Percentiles rank a stretch among this genome's conserved stretches.
These are phyloP conservation scores for Macrotis lagotis DNA, from an alignment of 2,113 vertebrate genomes.

Conservation along the genomic window DNA sequence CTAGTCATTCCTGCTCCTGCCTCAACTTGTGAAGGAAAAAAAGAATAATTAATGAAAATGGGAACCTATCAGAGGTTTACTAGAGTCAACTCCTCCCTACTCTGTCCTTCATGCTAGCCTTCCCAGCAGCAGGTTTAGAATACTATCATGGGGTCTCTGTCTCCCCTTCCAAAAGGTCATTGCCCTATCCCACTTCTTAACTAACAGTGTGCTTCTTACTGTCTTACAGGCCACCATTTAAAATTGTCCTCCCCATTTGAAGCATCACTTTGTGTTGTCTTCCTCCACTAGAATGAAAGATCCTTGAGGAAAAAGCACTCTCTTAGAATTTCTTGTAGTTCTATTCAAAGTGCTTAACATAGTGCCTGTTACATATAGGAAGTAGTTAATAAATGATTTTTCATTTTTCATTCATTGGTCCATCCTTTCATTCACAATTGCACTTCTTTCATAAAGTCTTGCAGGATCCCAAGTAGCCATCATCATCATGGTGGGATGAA, in stretches of 20 bases:
- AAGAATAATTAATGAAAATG: not conserved
- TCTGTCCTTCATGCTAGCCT: not conserved
- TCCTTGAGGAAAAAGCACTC: not conserved
- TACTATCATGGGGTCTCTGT: not conserved
- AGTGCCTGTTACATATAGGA: not conserved
- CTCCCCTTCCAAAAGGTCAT: not conserved
- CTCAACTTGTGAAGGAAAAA: not conserved
- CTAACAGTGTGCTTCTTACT: not conserved
- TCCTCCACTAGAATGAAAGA: not conserved
- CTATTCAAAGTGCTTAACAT: not conserved
- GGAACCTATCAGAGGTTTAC: not conserved
- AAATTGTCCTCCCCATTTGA: not conserved
- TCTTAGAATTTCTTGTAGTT: not conserved
- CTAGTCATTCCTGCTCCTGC: not conserved
- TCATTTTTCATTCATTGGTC: not conserved
- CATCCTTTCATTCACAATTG: not conserved
- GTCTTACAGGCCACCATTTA: not conserved
- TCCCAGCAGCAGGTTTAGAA: not conserved
- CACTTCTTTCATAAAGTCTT: not conserved
- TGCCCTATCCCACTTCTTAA: not conserved
- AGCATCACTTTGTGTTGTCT: not conserved
- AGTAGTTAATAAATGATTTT: not conserved
- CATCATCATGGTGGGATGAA: not conserved
- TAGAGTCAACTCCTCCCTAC: not conserved
- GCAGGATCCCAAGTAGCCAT: not conserved